These are phyloP conservation scores for Urocynchramus pylzowi DNA, from an alignment of 2,113 vertebrate species.

Conservation along the genomic window DNA sequence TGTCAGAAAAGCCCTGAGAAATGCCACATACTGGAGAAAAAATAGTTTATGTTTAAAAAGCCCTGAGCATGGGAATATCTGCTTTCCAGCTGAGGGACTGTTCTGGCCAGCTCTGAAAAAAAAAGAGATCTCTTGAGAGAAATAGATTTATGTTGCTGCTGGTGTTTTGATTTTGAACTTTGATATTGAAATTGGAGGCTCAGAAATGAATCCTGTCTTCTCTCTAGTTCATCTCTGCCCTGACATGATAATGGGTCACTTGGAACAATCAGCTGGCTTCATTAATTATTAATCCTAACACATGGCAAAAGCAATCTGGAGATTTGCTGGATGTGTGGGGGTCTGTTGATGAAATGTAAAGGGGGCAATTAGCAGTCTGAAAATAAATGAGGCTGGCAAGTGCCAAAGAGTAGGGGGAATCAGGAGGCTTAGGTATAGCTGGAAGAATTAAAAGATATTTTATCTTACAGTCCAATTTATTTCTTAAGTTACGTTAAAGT, in stretches of 20 bases:
- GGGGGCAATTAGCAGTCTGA: not conserved
- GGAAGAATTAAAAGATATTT: not conserved
- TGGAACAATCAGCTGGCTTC: slow-evolving; percentile 15
- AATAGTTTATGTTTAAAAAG: not conserved
- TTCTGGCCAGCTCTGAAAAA: not conserved
- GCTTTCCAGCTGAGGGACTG: not conserved
- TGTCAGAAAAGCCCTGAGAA: slow-evolving; percentile 17
- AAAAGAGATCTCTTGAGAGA: not conserved
- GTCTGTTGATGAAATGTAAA: slow-evolving; percentile 3
- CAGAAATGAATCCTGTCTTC: not conserved
- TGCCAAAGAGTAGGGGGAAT: not conserved
- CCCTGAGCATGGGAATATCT: not conserved
- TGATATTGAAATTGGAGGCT: slow-evolving; percentile 11
- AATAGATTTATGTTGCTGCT: not conserved
- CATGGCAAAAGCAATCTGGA: slow-evolving; percentile 28
- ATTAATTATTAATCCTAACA: slow-evolving; percentile 62
- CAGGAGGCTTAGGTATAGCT: not conserved
- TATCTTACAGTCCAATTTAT: not conserved
- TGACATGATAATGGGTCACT: slow-evolving; percentile 30
- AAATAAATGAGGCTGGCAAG: not conserved
- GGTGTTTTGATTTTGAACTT: slow-evolving; percentile 21
- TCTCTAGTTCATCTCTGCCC: not conserved
- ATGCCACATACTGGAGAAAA: not conserved
- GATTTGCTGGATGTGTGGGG: not conserved
- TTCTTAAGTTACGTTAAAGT: not conserved